These are phyloP conservation scores for Acanthosepion esculentum DNA, from an alignment of 2,888 invertebrate species.

Conservation along the genomic window DNA sequence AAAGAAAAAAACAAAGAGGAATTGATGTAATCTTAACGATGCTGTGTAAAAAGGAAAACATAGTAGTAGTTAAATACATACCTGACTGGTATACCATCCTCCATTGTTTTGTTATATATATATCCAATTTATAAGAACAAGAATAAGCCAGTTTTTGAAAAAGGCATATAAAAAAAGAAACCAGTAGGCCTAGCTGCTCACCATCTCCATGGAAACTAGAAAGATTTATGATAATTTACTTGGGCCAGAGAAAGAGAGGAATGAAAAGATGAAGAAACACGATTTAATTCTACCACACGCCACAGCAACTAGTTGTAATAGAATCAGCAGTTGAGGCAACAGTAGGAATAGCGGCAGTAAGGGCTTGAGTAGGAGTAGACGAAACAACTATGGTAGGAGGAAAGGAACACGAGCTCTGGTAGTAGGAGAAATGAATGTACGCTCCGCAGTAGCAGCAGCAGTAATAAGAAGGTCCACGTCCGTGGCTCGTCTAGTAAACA, in stretches of 20 bases:
- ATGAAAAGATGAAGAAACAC: not conserved
- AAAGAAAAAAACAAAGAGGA: not conserved
- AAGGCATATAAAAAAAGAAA: slow-evolving; percentile 33
- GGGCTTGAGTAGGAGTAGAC: not conserved
- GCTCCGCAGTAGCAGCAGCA: not conserved
- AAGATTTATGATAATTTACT: slow-evolving; percentile 4
- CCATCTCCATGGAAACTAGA: slow-evolving; percentile 1
- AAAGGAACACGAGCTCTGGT: not conserved
- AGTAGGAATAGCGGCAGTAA: not conserved
- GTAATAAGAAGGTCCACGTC: not conserved
- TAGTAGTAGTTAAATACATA: not conserved
- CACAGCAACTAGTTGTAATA: not conserved
- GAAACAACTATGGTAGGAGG: not conserved
- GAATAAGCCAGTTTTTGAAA: slow-evolving; percentile 13
- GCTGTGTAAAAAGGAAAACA: not conserved
- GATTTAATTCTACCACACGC: not conserved
- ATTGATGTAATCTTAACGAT: not conserved
- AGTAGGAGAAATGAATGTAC: slow-evolving; percentile 11
- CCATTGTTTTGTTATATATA: not conserved
- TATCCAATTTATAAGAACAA: not conserved
- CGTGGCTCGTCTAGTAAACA: slow-evolving; percentile 12
- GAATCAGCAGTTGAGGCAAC: not conserved
- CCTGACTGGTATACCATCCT: not conserved
- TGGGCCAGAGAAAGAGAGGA: not conserved
- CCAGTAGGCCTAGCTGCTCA: not conserved